A percentile compares a stretch with the other conserved stretches of the same genome.
phyloP scores from a whole-genome alignment of 2,797 vertebrate genomes.

The Anniella stebbinsi region DNA sequence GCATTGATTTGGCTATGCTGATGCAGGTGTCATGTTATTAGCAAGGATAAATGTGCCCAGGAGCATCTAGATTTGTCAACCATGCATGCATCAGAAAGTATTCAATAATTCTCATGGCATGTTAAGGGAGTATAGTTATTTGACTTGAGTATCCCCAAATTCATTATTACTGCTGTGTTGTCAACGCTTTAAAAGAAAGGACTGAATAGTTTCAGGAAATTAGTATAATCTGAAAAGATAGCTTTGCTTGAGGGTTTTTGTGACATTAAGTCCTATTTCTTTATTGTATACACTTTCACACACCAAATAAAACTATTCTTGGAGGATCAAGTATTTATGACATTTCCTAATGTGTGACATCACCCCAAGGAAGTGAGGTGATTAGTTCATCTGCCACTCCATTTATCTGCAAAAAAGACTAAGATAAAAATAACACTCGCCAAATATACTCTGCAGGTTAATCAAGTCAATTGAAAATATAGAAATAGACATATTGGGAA shows the following conservation, averaged over 20 bases:
- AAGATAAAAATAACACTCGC: conserved; percentile 48
- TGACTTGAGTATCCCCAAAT: background rate
- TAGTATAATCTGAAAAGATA: background rate
- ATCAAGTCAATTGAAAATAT: conserved; percentile 46
- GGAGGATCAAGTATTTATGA: conserved; percentile 48
- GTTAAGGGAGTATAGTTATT: conserved; percentile 30
- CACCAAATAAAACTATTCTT: conserved; percentile 27
- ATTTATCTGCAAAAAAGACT: conserved; percentile 38
- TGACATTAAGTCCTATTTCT: conserved; percentile 19
- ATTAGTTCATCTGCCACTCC: conserved; percentile 31
- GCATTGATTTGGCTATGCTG: background rate
- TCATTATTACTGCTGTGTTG: background rate
- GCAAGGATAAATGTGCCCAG: background rate
- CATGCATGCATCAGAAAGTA: background rate
- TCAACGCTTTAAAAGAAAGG: background rate
- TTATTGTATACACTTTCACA: conserved; percentile 47
- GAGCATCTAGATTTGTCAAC: background rate
- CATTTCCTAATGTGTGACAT: conserved; percentile 49
- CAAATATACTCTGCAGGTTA: background rate
- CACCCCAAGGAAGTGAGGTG: conserved; percentile 41
- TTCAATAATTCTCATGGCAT: conserved; percentile 44
- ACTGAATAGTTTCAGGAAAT: conserved; percentile 21
- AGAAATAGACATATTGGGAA: conserved; percentile 16
- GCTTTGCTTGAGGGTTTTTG: conserved; percentile 29
- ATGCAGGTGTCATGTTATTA: background rate